phyloP scores from a whole-genome alignment of 2,797 vertebrate species.

The Nyctibius grandis region DNA sequence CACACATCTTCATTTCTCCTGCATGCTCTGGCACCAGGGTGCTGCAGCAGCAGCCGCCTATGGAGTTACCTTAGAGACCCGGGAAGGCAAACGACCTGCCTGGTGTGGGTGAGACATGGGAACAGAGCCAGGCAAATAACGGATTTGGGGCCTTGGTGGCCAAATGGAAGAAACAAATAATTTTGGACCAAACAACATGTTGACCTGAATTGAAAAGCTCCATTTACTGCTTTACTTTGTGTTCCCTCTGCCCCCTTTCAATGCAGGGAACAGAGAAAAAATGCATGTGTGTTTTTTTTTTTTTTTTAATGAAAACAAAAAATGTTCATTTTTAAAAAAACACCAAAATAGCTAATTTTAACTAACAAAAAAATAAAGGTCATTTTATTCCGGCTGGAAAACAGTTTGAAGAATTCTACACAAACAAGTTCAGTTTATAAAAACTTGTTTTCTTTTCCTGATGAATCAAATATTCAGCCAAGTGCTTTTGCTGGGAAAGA shows the following conservation, averaged over 20 bases:
- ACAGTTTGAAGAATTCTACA: background rate
- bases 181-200: background rate
- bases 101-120: background rate
- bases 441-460: background rate
- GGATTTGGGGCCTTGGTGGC: background rate
- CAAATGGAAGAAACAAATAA: background rate
- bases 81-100: background rate
- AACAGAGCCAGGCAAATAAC: background rate
- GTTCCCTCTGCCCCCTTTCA: background rate
- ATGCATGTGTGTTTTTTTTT: rapidly evolving
- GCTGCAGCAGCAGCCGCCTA: background rate
- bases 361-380: background rate
- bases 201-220: background rate
- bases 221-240: background rate
- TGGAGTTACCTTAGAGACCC: background rate
- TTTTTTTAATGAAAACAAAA: background rate
- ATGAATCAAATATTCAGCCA: background rate
- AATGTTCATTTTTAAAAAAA: background rate
- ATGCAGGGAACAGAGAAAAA: background rate
- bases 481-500: background rate
- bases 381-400: background rate
- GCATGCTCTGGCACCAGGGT: background rate
- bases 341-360: background rate
- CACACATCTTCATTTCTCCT: background rate
- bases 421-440: background rate